phyloP scores from a whole-genome alignment of 1,140 invertebrate genomes.

The Carposina sasakii region DNA sequence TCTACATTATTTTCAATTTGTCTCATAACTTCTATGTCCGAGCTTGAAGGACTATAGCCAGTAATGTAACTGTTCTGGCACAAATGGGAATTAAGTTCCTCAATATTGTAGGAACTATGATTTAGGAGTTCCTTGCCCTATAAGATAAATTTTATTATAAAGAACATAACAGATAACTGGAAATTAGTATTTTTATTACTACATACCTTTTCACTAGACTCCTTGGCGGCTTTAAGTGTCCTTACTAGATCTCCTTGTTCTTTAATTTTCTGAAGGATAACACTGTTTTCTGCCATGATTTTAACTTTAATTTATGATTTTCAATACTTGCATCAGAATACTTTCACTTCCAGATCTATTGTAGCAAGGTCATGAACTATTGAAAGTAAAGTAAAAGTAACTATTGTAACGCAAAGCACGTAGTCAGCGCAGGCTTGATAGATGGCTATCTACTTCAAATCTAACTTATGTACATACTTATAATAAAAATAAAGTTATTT shows the following conservation, averaged over 20 bases:
- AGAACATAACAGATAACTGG: constrained; percentile 8
- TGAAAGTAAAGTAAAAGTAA: too few species aligned
- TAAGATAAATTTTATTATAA: constrained; percentile 34
- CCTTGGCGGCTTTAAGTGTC: constrained; percentile 86
- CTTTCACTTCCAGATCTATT: too few species aligned
- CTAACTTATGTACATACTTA: too few species aligned
- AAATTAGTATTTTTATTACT: background rate
- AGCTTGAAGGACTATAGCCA: constrained; percentile 70
- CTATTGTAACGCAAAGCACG: too few species aligned
- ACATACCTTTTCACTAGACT: constrained; percentile 80
- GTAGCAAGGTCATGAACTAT: too few species aligned
- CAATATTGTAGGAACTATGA: constrained; percentile 35
- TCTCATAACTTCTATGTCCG: constrained; percentile 69
- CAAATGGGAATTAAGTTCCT: constrained; percentile 57
- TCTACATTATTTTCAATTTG: constrained; percentile 48
- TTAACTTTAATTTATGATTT: background rate
- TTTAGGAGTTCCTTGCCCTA: constrained; percentile 45
- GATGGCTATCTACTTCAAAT: too few species aligned
- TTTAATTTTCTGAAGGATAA: constrained; percentile 82
- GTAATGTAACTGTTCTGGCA: constrained; percentile 73
- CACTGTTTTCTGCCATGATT: constrained; percentile 65
- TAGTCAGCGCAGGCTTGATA: too few species aligned
- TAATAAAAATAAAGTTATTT: too few species aligned
- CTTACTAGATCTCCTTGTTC: constrained; percentile 86
- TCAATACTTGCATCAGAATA: background rate